Percentiles rank a stretch among this genome's conserved stretches.
Evolutionary conservation across 64 coral and sea anemone genomes (phyloP).

Genomic region (Stichodactyla helianthus): DNA sequence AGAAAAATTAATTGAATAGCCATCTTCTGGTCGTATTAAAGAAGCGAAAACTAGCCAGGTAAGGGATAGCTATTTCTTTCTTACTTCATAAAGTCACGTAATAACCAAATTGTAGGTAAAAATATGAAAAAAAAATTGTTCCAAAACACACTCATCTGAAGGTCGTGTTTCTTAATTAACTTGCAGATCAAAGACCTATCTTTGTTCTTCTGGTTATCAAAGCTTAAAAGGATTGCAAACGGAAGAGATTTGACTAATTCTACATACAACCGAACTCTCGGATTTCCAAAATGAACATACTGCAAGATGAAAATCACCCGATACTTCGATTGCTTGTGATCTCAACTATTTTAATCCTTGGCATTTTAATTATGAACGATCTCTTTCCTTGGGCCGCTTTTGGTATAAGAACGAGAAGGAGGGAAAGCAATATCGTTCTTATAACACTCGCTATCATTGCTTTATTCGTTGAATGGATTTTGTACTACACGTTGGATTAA

Average conservation of each 20-base stretch:
- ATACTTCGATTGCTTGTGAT: constrained; percentile 42
- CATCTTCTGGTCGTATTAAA: background rate
- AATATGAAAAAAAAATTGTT: background rate
- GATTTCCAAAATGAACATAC: constrained; percentile 5
- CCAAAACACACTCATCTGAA: background rate
- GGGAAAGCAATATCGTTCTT: constrained; percentile 42
- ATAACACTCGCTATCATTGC: constrained; percentile 53
- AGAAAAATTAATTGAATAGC: background rate
- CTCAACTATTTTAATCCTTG: constrained; percentile 50
- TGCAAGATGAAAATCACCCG: constrained; percentile 40
- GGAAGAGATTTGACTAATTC: background rate
- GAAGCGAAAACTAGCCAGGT: background rate
- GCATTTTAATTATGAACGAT: constrained; percentile 50
- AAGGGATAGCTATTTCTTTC: background rate
- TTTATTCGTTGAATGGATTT: constrained; percentile 44
- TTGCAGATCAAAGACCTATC: background rate
- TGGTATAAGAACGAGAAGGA: constrained; percentile 36
- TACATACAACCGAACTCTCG: background rate
- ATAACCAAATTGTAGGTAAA: background rate
- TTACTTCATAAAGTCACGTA: background rate
- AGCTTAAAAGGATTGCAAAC: background rate
- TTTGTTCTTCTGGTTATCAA: background rate
- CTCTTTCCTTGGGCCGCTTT: constrained; percentile 46
- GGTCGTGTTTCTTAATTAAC: background rate
- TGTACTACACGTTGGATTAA: constrained; percentile 35